Evolutionary conservation across 1,140 invertebrate genomes (phyloP), one percentile per base, ranked within the genome.

Genomic region (Anoplophora glabripennis): DNA sequence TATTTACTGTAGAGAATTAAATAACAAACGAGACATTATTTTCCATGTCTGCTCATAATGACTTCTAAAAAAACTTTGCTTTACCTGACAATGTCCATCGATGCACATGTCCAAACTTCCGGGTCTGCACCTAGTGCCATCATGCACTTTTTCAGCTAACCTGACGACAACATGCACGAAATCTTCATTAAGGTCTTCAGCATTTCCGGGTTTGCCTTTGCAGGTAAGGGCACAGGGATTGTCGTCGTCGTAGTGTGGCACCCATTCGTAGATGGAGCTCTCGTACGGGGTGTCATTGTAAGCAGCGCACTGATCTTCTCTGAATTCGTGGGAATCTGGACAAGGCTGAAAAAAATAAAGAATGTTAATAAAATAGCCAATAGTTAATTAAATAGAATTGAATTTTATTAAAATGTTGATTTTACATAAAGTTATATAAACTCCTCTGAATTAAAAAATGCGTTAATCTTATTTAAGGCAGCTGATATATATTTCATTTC

Each of bases 41-140:
- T n/a, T n/a, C n/a, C n/a, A n/a, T n/a, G n/a, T n/a, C n/a, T n/a
- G n/a, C n/a, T n/a, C n/a, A n/a, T n/a, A n/a, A n/a, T n/a, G n/a
- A n/a, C n/a, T n/a, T n/a, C n/a, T n/a, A 28, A 28, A 28, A 28
- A 40, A 40, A 4, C 2, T n/a, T 40, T 11, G 14, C 14, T 83
- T 85, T 77, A 96, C 93, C 88, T 92, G 85, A 76, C 93, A 96
- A 68, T 87, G 83, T 36, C 92, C 93, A 69, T 88, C 83, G 66
- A 96, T 92, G 77, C 93, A 96, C 83, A 96, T 91, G 72, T 94
- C 92, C 15, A 91, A 77, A 57, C 88, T 87, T 7, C 90, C 91
- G 1, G 84, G 81, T 51, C 88, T 80, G 75, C 93, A 96, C 49
- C 88, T 80, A 0, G 93, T 95, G 0, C 93, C 93, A 72, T 96